Conservation (phyloP, 37 sponge, comb jelly and placozoan genomes). For the Lycopodina hypogea region DNA sequence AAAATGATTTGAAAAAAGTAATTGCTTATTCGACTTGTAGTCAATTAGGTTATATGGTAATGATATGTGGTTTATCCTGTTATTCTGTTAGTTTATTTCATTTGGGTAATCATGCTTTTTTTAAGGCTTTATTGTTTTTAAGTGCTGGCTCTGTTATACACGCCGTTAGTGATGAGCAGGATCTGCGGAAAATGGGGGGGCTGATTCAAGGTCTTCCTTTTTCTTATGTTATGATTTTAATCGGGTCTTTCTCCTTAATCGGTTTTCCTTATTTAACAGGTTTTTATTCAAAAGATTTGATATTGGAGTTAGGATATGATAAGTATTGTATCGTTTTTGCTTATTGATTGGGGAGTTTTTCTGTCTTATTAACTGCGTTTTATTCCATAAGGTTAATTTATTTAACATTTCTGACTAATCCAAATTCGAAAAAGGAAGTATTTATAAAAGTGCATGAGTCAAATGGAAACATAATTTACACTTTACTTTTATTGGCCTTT, state of each 20-base stretch:
- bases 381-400: conserved; percentile 74
- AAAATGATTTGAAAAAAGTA: conserved; percentile 85
- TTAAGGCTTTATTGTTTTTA: conserved; percentile 82
- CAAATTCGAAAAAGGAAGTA: conserved; percentile 33
- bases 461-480: conserved; percentile 23
- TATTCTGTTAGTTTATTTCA: conserved; percentile 80
- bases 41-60: conserved; percentile 86
- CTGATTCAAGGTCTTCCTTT: conserved; percentile 53
- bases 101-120: conserved; percentile 78
- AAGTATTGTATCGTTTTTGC: conserved; percentile 69
- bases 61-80: conserved; percentile 73
- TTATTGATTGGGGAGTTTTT: conserved; percentile 72
- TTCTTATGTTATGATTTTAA: conserved; percentile 66
- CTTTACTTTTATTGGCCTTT: conserved; percentile 59
- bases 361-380: conserved; percentile 68
- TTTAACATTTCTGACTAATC: conserved; percentile 63
- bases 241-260: conserved; percentile 75
- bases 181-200: conserved; percentile 74
- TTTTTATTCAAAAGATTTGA: conserved; percentile 84
- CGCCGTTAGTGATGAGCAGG: conserved; percentile 73
- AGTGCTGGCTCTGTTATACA: conserved; percentile 76
- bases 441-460: conserved; percentile 29
- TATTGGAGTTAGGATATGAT: conserved; percentile 65
- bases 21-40: conserved; percentile 91
- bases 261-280: conserved; percentile 81